Evolutionary conservation across 2,797 vertebrate genomes (phyloP).

Genomic region (Chloroceryle amazona): DNA sequence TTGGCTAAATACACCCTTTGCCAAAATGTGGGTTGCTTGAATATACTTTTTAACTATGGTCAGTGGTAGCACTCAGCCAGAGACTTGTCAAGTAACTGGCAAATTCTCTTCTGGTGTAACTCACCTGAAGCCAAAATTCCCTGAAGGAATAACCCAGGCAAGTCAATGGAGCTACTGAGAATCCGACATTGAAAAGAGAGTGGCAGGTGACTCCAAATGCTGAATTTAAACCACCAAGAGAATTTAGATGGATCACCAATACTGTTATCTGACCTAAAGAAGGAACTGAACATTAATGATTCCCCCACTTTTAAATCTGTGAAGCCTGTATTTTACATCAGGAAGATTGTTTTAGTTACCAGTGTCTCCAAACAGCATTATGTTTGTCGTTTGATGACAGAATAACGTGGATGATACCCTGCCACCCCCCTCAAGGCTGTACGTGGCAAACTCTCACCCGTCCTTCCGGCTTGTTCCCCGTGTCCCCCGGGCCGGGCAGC

Average conservation of each 20-base stretch:
- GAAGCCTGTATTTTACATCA: fast-evolving
- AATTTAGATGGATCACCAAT: fast-evolving
- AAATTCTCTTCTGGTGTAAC: background rate
- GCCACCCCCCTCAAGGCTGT: background rate
- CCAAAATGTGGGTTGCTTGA: background rate
- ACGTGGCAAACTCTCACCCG: fast-evolving
- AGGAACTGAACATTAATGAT: fast-evolving
- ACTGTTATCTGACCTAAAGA: too few species aligned
- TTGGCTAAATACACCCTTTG: background rate
- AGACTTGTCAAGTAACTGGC: background rate
- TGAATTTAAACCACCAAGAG: background rate
- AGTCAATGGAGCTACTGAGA: background rate
- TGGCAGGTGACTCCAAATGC: background rate
- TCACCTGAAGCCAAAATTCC: background rate
- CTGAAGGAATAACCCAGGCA: background rate
- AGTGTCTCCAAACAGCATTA: fast-evolving
- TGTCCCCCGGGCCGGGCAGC: fast-evolving
- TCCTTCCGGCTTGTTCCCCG: fast-evolving
- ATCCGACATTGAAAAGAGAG: fast-evolving
- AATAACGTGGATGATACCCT: fast-evolving
- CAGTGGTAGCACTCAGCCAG: background rate
- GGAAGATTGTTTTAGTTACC: fast-evolving
- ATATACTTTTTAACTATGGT: background rate
- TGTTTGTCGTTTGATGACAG: fast-evolving
- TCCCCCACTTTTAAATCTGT: fast-evolving